Evolutionary conservation across 2,113 vertebrate genomes (phyloP).

Genomic region (Glaucidium brasilianum): DNA sequence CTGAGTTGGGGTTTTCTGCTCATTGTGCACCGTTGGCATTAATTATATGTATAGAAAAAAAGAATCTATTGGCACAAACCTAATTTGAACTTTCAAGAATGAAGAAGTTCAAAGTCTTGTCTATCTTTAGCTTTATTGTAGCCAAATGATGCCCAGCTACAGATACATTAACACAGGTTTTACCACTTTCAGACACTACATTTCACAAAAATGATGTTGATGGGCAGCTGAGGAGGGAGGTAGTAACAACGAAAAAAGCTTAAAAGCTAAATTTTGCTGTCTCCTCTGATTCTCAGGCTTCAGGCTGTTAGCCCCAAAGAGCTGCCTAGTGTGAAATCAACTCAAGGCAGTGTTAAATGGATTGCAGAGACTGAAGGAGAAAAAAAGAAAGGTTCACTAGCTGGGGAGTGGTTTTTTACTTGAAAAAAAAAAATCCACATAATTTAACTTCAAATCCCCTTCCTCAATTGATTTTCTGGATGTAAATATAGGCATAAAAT

Average conservation of each 20-base stretch:
- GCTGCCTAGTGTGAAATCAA: neutral
- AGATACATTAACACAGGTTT: neutral
- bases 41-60: neutral
- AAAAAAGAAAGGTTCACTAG: neutral
- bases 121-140: neutral
- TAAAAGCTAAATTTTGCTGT: conserved; percentile 23
- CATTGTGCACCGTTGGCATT: neutral
- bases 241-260: neutral
- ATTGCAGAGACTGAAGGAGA: neutral
- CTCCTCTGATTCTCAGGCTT: neutral
- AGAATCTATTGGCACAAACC: neutral
- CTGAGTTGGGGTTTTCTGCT: neutral
- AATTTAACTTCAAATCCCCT: neutral
- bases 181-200: neutral
- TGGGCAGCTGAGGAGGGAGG: neutral
- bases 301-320: neutral
- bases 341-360: neutral
- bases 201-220: conserved; percentile 9
- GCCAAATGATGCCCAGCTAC: neutral
- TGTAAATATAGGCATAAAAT: neutral
- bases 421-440: neutral
- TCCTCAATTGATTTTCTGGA: neutral
- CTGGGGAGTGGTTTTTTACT: neutral
- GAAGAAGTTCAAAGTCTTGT: neutral
- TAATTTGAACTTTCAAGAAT: neutral